phyloP scores from a whole-genome alignment of 2,888 invertebrate species.

The Mesochorus sp. region DNA sequence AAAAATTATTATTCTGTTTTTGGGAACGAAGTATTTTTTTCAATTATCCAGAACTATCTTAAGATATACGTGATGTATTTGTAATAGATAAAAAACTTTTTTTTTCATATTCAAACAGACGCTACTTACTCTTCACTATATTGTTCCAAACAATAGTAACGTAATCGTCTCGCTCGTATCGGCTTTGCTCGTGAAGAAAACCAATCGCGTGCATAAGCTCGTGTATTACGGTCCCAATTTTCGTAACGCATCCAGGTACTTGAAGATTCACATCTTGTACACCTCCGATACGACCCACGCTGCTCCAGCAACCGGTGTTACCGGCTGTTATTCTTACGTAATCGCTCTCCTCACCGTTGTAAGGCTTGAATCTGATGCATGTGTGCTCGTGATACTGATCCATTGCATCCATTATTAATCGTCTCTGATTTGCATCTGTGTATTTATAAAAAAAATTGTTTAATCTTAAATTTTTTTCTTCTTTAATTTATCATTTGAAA shows the following conservation, averaged over 20 bases:
- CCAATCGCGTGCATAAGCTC: slow-evolving; percentile 91
- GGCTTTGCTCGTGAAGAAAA: slow-evolving; percentile 92
- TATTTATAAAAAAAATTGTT: slow-evolving; percentile 3
- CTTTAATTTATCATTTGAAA: background rate
- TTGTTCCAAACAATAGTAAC: slow-evolving; percentile 88
- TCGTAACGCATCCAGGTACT: slow-evolving; percentile 88
- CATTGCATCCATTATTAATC: slow-evolving; percentile 87
- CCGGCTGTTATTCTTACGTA: slow-evolving; percentile 88
- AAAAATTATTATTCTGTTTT: too few relatives aligned
- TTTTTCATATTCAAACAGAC: too few relatives aligned
- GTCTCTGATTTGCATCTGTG: slow-evolving; percentile 84
- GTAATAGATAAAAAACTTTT: too few relatives aligned
- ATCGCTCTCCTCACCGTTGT: slow-evolving; percentile 85
- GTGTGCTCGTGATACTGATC: slow-evolving; percentile 89
- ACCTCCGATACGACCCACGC: slow-evolving; percentile 88
- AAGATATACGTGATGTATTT: too few relatives aligned
- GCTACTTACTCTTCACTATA: slow-evolving; percentile 84
- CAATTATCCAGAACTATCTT: background rate
- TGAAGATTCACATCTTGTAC: slow-evolving; percentile 90
- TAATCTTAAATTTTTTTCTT: background rate
- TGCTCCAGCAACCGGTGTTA: slow-evolving; percentile 92
- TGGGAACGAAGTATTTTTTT: too few relatives aligned
- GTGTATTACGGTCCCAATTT: slow-evolving; percentile 90
- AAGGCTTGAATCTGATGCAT: slow-evolving; percentile 88
- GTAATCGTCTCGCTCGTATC: slow-evolving; percentile 88